phyloP scores from a whole-genome alignment of 2,888 invertebrate genomes.

The Mystacides longicornis region DNA sequence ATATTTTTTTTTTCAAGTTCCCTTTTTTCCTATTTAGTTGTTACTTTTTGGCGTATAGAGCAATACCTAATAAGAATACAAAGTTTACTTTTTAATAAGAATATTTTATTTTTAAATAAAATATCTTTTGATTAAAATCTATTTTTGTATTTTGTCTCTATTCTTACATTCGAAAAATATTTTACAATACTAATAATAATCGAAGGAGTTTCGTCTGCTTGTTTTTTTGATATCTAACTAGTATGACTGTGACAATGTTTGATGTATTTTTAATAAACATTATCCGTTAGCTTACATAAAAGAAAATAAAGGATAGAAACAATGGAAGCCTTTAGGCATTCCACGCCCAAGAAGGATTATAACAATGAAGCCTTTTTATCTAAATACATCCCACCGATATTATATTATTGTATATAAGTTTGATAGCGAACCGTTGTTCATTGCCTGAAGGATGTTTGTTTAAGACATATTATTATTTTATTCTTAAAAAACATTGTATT shows the following conservation, averaged over 20 bases:
- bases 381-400: no score
- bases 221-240: background rate
- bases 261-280: slow-evolving; percentile 1
- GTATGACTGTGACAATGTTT: background rate
- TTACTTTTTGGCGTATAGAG: no score
- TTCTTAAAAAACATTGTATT: background rate
- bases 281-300: background rate
- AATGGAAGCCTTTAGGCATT: background rate
- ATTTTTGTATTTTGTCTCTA: no score
- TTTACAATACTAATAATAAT: background rate
- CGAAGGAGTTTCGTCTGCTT: no score
- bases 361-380: background rate
- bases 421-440: background rate
- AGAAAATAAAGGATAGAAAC: background rate
- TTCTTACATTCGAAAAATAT: no score
- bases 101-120: no score
- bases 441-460: background rate
- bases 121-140: no score
- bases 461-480: background rate
- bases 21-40: no score
- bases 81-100: no score
- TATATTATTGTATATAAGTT: no score
- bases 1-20: no score
- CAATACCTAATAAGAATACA: no score
- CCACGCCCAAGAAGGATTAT: background rate